These are phyloP conservation scores for Drosophila nigrodunni DNA, from an alignment of 1,140 invertebrate species.

Conservation along the genomic window DNA sequence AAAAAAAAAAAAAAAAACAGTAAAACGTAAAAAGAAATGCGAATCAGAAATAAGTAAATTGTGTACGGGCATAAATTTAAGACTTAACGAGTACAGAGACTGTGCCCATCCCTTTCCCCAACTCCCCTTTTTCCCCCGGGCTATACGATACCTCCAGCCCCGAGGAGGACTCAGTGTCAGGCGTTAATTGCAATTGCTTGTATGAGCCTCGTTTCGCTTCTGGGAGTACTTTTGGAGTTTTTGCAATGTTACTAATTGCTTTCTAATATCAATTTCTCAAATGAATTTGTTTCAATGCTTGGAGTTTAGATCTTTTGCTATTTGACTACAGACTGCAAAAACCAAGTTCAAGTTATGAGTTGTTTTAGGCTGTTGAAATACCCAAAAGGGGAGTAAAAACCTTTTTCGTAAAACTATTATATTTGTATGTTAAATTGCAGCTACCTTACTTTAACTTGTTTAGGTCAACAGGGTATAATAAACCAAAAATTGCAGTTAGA, in stretches of 20 bases:
- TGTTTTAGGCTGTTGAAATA: neutral
- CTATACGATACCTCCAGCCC: neutral
- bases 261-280: constrained; percentile 75
- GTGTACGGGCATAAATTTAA: constrained; percentile 66
- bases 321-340: constrained; percentile 42
- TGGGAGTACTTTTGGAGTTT: constrained; percentile 11
- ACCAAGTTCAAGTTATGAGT: constrained; percentile 19
- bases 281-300: constrained; percentile 66
- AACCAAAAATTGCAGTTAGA: constrained; percentile 43
- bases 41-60: constrained; percentile 57
- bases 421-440: neutral
- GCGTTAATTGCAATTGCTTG: constrained; percentile 56
- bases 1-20: constrained; percentile 30
- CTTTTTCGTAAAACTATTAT: neutral
- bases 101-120: neutral
- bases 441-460: neutral
- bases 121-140: neutral
- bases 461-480: constrained; percentile 19
- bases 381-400: neutral
- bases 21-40: constrained; percentile 43
- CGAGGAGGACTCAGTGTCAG: constrained; percentile 25
- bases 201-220: constrained; percentile 23
- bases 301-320: constrained; percentile 47
- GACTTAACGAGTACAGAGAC: constrained; percentile 63
- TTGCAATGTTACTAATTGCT: constrained; percentile 62